These are phyloP conservation scores for Pyrgilauda ruficollis DNA, from an alignment of 2,113 vertebrate genomes.

Conservation along the genomic window DNA sequence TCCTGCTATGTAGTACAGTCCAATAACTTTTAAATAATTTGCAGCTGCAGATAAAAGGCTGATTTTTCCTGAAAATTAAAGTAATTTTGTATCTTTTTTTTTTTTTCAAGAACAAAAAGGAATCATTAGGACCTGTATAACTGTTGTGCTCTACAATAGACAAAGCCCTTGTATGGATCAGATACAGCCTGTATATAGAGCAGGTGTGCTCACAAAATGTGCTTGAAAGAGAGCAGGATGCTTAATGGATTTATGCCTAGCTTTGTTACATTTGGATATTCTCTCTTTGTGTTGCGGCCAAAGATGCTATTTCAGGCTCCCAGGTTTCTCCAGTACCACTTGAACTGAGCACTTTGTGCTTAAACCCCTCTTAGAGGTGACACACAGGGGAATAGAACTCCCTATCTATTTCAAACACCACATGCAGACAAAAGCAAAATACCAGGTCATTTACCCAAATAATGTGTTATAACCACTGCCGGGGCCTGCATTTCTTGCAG, in stretches of 20 bases:
- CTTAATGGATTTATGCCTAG: neutral
- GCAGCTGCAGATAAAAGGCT: neutral
- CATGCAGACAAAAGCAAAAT: neutral
- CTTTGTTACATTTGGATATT: neutral
- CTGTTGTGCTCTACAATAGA: neutral
- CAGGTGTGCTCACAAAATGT: neutral
- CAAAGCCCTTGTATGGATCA: neutral
- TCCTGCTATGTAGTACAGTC: neutral
- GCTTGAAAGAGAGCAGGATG: neutral
- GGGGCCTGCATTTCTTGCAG: neutral
- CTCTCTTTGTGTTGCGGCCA: neutral
- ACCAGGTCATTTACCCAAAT: neutral
- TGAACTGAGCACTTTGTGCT: neutral
- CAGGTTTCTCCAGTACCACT: neutral
- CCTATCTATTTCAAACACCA: neutral
- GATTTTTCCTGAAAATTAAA: neutral
- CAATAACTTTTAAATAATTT: neutral
- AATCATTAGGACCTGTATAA: neutral
- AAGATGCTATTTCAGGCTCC: neutral
- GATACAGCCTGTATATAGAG: neutral
- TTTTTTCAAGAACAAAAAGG: neutral
- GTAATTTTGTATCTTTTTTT: neutral
- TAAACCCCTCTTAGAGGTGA: neutral
- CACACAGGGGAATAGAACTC: neutral
- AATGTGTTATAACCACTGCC: neutral